These are phyloP conservation scores for Nomada lathburiana DNA, from an alignment of 2,888 invertebrate genomes.

Conservation along the genomic window DNA sequence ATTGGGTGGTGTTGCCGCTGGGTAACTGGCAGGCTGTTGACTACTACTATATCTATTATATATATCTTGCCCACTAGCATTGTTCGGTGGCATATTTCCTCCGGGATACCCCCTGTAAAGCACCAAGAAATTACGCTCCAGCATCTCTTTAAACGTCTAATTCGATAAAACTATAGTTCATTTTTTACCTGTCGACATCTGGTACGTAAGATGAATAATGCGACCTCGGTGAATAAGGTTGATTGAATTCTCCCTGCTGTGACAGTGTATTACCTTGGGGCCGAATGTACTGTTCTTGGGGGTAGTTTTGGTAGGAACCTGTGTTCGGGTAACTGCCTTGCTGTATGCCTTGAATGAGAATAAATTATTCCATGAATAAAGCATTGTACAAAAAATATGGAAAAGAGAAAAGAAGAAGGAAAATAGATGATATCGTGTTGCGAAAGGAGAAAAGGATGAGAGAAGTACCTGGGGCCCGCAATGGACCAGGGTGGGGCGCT, in stretches of 20 bases:
- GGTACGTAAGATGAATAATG: conserved; percentile 85
- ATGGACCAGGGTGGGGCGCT: conserved; percentile 60
- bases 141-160: not conserved
- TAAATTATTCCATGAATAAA: not conserved
- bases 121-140: not conserved
- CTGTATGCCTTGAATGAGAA: conserved; percentile 83
- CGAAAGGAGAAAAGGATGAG: conserved; percentile 60
- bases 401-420: not conserved
- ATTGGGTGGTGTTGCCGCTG: conserved; percentile 78
- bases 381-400: not conserved
- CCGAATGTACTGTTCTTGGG: conserved; percentile 84
- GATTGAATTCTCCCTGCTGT: conserved; percentile 84
- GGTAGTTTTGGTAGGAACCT: conserved; percentile 85
- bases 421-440: conserved; percentile 17
- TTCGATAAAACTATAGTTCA: not conserved
- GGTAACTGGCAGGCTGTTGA: conserved; percentile 80
- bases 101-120: conserved; percentile 82
- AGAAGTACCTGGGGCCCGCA: conserved; percentile 60
- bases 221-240: conserved; percentile 84
- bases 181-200: conserved; percentile 81
- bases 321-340: conserved; percentile 83
- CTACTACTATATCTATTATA: conserved; percentile 83
- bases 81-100: conserved; percentile 81
- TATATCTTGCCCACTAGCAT: conserved; percentile 82
- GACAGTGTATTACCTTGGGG: conserved; percentile 81